Conservation (phyloP, 2,797 vertebrate genomes). For the Clarias fuscus region DNA sequence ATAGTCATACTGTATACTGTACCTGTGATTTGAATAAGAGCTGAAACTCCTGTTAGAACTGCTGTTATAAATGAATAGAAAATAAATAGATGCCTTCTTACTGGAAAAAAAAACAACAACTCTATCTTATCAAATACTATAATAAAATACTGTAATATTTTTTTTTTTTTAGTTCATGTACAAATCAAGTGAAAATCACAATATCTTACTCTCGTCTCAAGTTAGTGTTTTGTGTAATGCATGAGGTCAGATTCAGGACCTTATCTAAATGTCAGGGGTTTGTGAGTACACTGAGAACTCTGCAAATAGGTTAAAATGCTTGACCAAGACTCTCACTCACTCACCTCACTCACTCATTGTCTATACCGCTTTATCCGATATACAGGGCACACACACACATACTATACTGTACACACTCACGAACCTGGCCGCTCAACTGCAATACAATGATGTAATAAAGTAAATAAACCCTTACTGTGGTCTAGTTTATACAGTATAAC, state of each 20-base stretch:
- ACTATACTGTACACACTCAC: too few species aligned
- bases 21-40: not conserved
- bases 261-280: slow-evolving; percentile 14
- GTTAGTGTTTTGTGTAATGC: not conserved
- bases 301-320: not conserved
- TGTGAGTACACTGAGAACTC: not conserved
- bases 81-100: not conserved
- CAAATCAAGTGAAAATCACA: not conserved
- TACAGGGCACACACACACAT: too few species aligned
- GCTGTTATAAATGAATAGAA: not conserved
- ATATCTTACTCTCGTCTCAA: not conserved
- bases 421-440: too few species aligned
- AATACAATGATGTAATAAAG: not conserved
- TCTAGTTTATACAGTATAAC: not conserved
- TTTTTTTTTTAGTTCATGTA: not conserved
- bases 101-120: not conserved
- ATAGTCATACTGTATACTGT: too few species aligned
- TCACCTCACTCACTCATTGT: too few species aligned
- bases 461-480: not conserved
- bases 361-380: too few species aligned
- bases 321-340: not conserved
- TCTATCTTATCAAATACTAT: not conserved
- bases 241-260: not conserved
- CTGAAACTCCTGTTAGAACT: not conserved
- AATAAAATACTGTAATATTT: not conserved